Base-by-base conservation (phyloP, 2,888 invertebrate species). In the Adelphocoris suturalis region DNA sequence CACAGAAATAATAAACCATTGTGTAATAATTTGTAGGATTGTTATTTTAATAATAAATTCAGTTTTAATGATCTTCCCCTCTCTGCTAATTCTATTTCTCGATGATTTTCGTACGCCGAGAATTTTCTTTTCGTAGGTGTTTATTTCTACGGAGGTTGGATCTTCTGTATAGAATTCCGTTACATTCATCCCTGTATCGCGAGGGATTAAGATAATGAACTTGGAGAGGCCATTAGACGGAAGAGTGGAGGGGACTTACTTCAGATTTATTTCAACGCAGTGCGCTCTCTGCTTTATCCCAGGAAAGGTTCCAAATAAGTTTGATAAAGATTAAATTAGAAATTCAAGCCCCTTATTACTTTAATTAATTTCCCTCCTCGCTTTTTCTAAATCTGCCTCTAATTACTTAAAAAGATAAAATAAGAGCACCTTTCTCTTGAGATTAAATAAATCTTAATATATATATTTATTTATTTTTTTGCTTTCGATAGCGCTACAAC, bases 111-210 rank as follows among this genome's bases (percentile, higher is more conserved):
- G 23, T 13, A 23, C 4, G 68, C 13, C 27, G 23, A 23, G 23
- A 23, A 68, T 27, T 68, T 61, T 61, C 11, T 61, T n/a, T 61
- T 14, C 14, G 61, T 61, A 61, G 19, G 19, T 52, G 16, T 16
- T 52, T 52, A 52, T 14, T 52, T 52, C 12, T 4, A 3, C 68
- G 23, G 9, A 19, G 23, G 27, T 68, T 4, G 68, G 23, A 19
- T 7, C 68, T 23, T 11, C 52, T 23, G 68, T 68, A 68, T 23
- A 68, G 68, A 68, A 68, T 68, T 68, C 68, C 11, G 23, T 68
- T 68, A 68, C 68, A 68, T 68, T 68, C 68, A 68, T 68, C 27
- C 68, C 68, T 68, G 68, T 68, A 68, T 68, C 68, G 68, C 68
- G 68, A 68, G 13, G 23, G 68, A 27, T 27, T 68, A 23, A 23